Conservation (phyloP, 2,888 invertebrate genomes). For the Conus canariensis region DNA sequence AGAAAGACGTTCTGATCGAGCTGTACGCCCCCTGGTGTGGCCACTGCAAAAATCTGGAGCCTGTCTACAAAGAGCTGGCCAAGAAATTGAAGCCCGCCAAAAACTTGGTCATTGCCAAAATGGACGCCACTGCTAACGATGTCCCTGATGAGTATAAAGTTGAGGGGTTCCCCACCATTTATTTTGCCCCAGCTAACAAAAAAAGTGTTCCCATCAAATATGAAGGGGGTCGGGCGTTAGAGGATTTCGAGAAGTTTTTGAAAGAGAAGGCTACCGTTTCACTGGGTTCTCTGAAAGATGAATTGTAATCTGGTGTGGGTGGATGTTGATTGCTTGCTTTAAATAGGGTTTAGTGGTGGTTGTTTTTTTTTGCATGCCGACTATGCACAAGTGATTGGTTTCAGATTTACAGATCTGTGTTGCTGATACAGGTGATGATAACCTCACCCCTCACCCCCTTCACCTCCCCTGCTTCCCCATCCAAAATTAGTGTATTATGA, state of each 20-base stretch:
- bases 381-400: too few species aligned
- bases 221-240: conserved; percentile 75
- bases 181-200: conserved; percentile 77
- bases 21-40: conserved; percentile 84
- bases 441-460: neutral
- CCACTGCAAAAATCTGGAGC: conserved; percentile 82
- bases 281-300: conserved; percentile 21
- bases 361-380: neutral
- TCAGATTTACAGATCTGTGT: neutral
- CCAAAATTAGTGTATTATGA: neutral
- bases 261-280: conserved; percentile 65
- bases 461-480: too few species aligned
- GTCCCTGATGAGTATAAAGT: conserved; percentile 76
- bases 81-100: conserved; percentile 73
- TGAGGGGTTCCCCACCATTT: conserved; percentile 81
- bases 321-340: neutral
- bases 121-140: conserved; percentile 81
- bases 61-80: conserved; percentile 79
- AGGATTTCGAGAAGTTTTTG: conserved; percentile 75
- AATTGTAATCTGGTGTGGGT: neutral
- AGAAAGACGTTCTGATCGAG: conserved; percentile 82
- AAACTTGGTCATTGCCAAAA: conserved; percentile 76
- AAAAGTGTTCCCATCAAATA: conserved; percentile 78
- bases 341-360: neutral
- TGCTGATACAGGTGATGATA: neutral